Base-by-base conservation (phyloP, 1,140 invertebrate genomes). In the Drosophila biarmipes region DNA sequence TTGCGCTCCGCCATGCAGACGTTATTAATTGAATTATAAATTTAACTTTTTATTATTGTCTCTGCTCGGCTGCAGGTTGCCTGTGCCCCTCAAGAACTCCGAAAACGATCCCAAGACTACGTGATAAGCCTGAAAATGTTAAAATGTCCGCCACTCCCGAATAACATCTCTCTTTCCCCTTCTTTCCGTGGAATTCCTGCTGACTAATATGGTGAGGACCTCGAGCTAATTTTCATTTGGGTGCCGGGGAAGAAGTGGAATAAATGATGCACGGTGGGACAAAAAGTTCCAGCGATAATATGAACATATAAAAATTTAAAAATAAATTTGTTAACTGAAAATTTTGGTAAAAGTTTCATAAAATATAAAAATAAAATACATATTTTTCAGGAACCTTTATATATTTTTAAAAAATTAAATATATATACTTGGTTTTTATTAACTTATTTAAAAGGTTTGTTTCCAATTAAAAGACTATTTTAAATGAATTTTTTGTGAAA, bases 21-120 rank as follows among this genome's bases (percentile, higher is more conserved):
- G 63, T 78, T 91, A 91, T 90, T 91, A 91, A 91, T 91, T 91
- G 90, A 91, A 91, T 90, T 91, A 91, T 91, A 91, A 91, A 91
- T 91, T 91, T 74, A 17, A 81, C 68, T 78, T 85, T 91, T 91
- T 91, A 91, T 90, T 78, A 62, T 78, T 63, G 57, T 73, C 45
- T 49, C 71, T 38, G 46, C 46, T 35, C 56, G 51, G 38, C 37
- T 56, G 59, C 45, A 74, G 72, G 72, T 73, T 63, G 57, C 4
- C 58, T 19, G 37, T 17, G 12, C 17, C 29, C 34, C 31, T 15
- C 12, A 34, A 67, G 21, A 45, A 27, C 35, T 29, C 35, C 45
- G 15, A 29, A 15, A 24, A 27, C 24, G 12, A 34, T 14, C 24
- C 37, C 40, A 24, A 40, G 29, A 56, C 58, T 80, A 86, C 81